Percentiles rank a stretch among this genome's conserved stretches.
These are phyloP conservation scores for Andrena bucephala DNA, from an alignment of 2,888 invertebrate genomes.

Conservation along the genomic window DNA sequence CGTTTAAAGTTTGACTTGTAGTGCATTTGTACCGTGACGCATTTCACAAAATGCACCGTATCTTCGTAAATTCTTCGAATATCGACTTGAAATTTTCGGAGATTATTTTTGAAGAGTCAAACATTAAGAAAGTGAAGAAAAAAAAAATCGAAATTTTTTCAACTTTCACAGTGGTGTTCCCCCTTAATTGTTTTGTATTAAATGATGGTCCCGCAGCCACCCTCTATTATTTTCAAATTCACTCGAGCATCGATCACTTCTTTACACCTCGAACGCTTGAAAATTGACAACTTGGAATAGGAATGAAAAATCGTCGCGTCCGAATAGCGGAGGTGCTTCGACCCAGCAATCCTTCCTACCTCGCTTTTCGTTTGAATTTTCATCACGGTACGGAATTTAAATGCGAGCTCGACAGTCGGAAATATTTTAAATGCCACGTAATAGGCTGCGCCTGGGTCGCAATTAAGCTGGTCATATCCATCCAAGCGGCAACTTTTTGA, in stretches of 20 bases:
- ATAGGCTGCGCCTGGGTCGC: neutral
- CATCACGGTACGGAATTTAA: conserved; percentile 10
- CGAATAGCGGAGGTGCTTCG: neutral
- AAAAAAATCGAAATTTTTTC: no score
- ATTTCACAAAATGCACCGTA: no score
- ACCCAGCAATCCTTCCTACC: neutral
- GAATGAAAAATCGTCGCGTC: neutral
- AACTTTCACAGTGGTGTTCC: no score
- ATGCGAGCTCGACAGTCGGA: neutral
- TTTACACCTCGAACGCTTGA: neutral
- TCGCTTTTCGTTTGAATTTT: conserved; percentile 4
- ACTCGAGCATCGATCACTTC: neutral
- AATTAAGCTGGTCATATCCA: neutral
- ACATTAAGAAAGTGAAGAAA: no score
- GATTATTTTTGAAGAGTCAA: no score
- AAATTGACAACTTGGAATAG: neutral
- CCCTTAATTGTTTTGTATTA: neutral
- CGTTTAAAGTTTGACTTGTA: no score
- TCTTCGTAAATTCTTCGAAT: no score
- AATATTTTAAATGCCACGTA: conserved; percentile 17
- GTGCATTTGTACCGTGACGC: no score
- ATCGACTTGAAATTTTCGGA: no score
- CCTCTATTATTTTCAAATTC: neutral
- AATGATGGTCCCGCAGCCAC: no score
- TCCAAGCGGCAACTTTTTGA: neutral